phyloP scores from a whole-genome alignment of 2,797 vertebrate genomes.

The Gallinago solitaria region DNA sequence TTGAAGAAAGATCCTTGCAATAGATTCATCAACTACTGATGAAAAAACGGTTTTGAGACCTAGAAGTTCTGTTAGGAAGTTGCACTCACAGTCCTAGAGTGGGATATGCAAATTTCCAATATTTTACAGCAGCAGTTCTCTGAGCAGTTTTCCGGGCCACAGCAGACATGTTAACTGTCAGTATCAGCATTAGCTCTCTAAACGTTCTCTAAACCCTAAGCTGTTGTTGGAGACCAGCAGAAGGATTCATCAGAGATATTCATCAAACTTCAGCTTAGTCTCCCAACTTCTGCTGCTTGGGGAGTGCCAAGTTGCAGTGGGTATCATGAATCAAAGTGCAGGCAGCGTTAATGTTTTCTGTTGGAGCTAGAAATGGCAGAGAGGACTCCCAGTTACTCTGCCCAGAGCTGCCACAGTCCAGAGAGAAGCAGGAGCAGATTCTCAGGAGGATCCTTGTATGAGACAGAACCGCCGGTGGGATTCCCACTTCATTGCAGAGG shows the following conservation, averaged over 20 bases:
- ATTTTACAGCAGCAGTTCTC: not conserved
- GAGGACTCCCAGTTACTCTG: not conserved
- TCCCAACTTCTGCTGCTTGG: not conserved
- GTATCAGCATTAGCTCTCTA: not conserved
- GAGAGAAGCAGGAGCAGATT: not conserved
- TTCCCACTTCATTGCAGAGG: not conserved
- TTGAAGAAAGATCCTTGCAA: not conserved
- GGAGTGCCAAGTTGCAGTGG: not conserved
- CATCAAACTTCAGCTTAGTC: not conserved
- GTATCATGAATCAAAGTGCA: not conserved
- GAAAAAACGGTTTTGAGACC: not conserved
- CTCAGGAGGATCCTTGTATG: not conserved
- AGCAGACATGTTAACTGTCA: not conserved
- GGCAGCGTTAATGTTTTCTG: not conserved
- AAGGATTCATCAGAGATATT: not conserved
- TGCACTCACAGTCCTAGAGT: not conserved
- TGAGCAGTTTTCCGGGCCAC: not conserved
- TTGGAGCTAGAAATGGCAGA: not conserved
- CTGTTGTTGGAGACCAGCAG: not conserved
- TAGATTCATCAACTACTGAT: not conserved
- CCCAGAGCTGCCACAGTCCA: not conserved
- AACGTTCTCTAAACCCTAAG: not conserved
- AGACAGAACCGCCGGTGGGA: not conserved
- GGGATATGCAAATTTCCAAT: not conserved
- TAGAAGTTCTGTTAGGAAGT: not conserved